Percentiles rank a stretch among this genome's conserved stretches.
Conservation (phyloP, 2,113 vertebrate genomes). For the Glareola pratincola region DNA sequence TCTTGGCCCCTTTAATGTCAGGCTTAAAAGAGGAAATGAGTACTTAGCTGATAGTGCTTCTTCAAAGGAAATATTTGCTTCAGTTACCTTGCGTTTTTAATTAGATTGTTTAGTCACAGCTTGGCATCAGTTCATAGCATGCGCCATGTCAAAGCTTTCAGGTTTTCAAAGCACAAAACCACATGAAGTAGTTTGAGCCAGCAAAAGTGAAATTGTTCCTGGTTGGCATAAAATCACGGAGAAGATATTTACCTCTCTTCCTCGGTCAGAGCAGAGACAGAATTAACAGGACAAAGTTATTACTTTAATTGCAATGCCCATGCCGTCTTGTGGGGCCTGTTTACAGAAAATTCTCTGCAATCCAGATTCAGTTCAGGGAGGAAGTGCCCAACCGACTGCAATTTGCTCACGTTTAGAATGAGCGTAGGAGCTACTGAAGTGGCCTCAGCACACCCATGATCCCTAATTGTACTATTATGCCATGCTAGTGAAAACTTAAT, state of each 20-base stretch:
- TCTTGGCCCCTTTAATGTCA: conserved; percentile 56
- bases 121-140: conserved; percentile 48
- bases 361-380: neutral
- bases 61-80: conserved; percentile 67
- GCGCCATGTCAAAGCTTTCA: conserved; percentile 29
- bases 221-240: neutral
- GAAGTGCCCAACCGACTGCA: neutral
- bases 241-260: neutral
- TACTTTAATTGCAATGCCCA: neutral
- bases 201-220: conserved; percentile 28
- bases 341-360: neutral
- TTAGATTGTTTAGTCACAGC: conserved; percentile 42
- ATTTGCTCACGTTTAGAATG: neutral
- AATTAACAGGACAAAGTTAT: neutral
- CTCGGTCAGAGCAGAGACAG: neutral
- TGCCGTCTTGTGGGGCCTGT: neutral
- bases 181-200: neutral
- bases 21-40: conserved; percentile 60
- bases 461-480: neutral
- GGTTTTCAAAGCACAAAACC: conserved; percentile 26
- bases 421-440: neutral
- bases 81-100: conserved; percentile 59
- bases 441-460: neutral
- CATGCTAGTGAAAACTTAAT: neutral
- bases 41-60: conserved; percentile 50